Conservation (phyloP, 2,113 vertebrate species). For the Thymallus thymallus region DNA sequence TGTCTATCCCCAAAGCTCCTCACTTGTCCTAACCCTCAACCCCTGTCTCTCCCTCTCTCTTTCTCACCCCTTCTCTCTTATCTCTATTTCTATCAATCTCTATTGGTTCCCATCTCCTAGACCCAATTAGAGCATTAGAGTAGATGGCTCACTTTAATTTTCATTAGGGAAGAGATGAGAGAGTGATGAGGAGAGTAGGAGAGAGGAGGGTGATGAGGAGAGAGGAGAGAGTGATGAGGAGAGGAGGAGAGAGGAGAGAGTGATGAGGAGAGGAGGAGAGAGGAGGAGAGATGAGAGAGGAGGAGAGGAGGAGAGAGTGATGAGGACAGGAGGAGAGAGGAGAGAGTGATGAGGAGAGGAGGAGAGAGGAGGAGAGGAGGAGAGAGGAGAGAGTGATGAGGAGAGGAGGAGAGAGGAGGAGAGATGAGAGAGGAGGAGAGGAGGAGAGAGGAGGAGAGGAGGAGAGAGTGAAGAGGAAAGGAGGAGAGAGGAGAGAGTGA, state of each 20-base stretch:
- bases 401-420: not conserved
- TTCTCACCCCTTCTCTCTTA: not conserved
- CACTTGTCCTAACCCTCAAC: not conserved
- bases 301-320: too few species aligned
- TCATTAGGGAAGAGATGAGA: not conserved
- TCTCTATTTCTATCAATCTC: not conserved
- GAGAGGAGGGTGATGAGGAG: not conserved
- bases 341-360: too few species aligned
- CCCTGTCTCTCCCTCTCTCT: conserved; percentile 6
- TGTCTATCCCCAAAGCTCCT: not conserved
- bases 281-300: not conserved
- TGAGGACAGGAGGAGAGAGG: not conserved
- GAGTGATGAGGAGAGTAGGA: not conserved
- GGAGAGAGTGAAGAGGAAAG: not conserved
- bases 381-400: not conserved
- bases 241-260: not conserved
- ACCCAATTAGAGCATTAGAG: not conserved
- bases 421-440: not conserved
- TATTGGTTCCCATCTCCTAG: not conserved
- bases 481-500: not conserved
- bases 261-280: not conserved
- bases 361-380: not conserved
- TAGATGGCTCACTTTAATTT: not conserved
- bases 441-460: not conserved
- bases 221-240: too few species aligned